These are phyloP conservation scores for Tenualosa thibaudeaui DNA, from an alignment of 2,797 vertebrate species.

Conservation along the genomic window DNA sequence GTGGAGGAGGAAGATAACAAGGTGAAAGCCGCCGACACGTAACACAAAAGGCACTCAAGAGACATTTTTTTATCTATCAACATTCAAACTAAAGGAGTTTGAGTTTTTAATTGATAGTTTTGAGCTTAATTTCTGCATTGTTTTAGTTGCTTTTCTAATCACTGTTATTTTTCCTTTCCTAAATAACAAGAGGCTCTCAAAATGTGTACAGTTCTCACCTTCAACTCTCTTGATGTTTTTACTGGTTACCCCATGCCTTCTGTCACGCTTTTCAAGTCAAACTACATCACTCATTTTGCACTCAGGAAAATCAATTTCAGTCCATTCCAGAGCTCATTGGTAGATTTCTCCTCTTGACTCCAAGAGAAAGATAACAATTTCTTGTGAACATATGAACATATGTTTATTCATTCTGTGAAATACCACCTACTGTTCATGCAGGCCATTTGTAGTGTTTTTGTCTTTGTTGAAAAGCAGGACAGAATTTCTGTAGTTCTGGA, in stretches of 20 bases:
- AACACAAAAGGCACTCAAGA: conserved; percentile 66
- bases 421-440: not conserved
- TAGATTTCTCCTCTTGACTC: not conserved
- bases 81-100: conserved; percentile 39
- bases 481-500: conserved; percentile 63
- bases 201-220: not conserved
- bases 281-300: conserved; percentile 82
- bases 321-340: conserved; percentile 51
- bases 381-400: not conserved
- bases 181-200: conserved; percentile 20
- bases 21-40: conserved; percentile 81
- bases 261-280: conserved; percentile 78
- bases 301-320: conserved; percentile 93
- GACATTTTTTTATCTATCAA: conserved; percentile 61
- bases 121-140: conserved; percentile 54
- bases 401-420: conserved; percentile 2
- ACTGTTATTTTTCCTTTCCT: conserved; percentile 72
- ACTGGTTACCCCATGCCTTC: conserved; percentile 64
- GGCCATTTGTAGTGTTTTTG: not conserved
- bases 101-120: conserved; percentile 33
- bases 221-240: not conserved
- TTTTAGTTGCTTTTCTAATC: conserved; percentile 6
- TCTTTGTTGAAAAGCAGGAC: conserved; percentile 46
- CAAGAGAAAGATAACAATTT: not conserved
- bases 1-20: conserved; percentile 70